A percentile compares a stretch with the other conserved stretches of the same genome.
These are phyloP conservation scores for Gobio gobio DNA, from an alignment of 2,113 vertebrate genomes.

Conservation along the genomic window DNA sequence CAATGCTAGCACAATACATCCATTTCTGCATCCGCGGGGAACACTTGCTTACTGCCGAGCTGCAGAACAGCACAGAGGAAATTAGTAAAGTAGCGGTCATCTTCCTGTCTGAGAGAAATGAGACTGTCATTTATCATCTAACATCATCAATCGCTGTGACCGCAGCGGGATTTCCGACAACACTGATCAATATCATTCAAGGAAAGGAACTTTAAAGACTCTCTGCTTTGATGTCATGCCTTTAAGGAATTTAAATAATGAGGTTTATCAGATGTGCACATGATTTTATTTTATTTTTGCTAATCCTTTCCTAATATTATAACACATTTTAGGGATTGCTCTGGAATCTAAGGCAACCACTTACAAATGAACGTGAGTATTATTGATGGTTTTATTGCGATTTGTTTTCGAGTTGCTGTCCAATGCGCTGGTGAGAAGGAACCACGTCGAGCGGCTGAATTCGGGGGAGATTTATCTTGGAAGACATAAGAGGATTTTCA, in stretches of 20 bases:
- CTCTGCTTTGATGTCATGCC: not conserved
- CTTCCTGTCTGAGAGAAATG: conserved; percentile 32
- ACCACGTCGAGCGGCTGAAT: conserved; percentile 6
- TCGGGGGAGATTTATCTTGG: conserved; percentile 19
- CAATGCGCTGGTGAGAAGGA: conserved; percentile 2
- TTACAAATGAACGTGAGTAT: conserved; percentile 54
- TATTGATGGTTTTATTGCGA: conserved; percentile 47
- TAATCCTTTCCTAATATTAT: not conserved
- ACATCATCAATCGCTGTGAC: conserved; percentile 47
- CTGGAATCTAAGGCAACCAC: conserved; percentile 27
- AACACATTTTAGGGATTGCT: conserved; percentile 40
- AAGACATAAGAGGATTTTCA: conserved; percentile 52
- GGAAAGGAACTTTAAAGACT: not conserved
- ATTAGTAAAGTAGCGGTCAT: conserved; percentile 19
- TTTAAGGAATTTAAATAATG: too few species aligned
- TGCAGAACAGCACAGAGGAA: conserved; percentile 27
- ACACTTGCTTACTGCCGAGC: conserved; percentile 40
- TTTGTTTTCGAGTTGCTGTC: conserved; percentile 44
- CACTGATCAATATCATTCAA: conserved; percentile 44
- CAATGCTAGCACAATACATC: conserved; percentile 56
- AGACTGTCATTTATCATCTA: conserved; percentile 36
- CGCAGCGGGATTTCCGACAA: conserved; percentile 24
- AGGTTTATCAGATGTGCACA: not conserved
- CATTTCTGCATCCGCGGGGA: conserved; percentile 49
- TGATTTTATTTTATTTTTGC: not conserved